Percentiles rank a stretch among this genome's conserved stretches.
Evolutionary conservation across 2,888 invertebrate species (phyloP).

Genomic region (Melinaea menophilus): DNA sequence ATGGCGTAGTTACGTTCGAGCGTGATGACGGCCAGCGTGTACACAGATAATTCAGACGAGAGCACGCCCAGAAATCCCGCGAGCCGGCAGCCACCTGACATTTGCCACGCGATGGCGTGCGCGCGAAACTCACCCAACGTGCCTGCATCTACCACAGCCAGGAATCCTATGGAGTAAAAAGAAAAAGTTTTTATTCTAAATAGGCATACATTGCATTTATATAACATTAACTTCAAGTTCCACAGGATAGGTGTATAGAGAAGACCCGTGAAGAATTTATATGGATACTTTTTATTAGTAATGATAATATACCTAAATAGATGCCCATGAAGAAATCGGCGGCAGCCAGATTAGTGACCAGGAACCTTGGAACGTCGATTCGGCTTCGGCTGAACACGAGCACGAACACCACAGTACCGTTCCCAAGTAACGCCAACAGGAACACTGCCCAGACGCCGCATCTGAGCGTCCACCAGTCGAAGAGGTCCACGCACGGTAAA

Average conservation of each 20-base stretch:
- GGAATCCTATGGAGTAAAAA: conserved; percentile 79
- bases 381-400: conserved; percentile 93
- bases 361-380: conserved; percentile 97
- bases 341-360: conserved; percentile 97
- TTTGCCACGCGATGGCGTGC: conserved; percentile 98
- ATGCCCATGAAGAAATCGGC: conserved; percentile 99
- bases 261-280: too few species aligned
- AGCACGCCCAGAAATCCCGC: conserved; percentile 97
- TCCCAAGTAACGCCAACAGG: conserved; percentile 95
- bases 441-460: conserved; percentile 99
- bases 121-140: conserved; percentile 97
- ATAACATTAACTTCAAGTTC: too few species aligned
- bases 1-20: conserved; percentile 97
- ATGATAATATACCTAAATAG: conserved; percentile 82
- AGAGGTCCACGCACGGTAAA: conserved; percentile 95
- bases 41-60: conserved; percentile 96
- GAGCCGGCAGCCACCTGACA: conserved; percentile 93
- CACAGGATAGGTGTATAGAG: too few species aligned
- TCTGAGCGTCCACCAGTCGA: conserved; percentile 98
- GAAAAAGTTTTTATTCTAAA: too few species aligned
- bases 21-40: conserved; percentile 97
- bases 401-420: conserved; percentile 96
- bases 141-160: conserved; percentile 97
- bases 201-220: too few species aligned
- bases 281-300: too few species aligned